Base-by-base conservation (phyloP, 64 coral and sea anemone species). In the Actinia equina region DNA sequence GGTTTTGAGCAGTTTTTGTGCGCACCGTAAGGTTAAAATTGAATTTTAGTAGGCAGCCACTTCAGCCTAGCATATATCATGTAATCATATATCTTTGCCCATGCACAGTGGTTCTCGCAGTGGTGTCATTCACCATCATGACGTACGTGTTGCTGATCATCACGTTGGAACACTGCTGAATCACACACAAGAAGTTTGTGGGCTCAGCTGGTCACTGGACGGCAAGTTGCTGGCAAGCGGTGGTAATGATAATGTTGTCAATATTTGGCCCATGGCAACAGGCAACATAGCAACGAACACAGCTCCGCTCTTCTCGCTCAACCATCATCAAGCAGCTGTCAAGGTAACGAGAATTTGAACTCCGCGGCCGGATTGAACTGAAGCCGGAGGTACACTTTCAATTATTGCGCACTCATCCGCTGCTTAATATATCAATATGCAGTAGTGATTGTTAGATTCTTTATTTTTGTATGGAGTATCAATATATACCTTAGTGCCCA, bases 231-330 rank as follows among this genome's bases (percentile, higher is more conserved):
- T 98, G 70, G 96, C 96, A 5, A 98, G 96, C 67, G 96, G 96
- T 70, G 96, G 93, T 17, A 98, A 98, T 91, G 96, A 98, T 82
- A 98, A 98, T 74, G 67, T 98, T 43, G 61, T 98, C 43, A 98
- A 95, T 85, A 98, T 98, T 30, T 98, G 93, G 90, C 60, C 87
- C 11, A 37, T 49, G 43, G 49, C 89, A 10, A 61, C 79, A 10
- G 93, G 58, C 14, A 55, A 52, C 11, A 25, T 43, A 15, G 25
- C 67, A 41, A 16, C 83, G 7, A 54, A 77, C 18, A 61, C 65
- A 51, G 10, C 69, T 19, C 93, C 96, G 8, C 54, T 98, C 9
- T 70, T 92, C 54, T 82, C 90, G 17, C 23, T 98, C 23, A 98
- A 90, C 16, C 85, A 95, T 87, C 96, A 98, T 59, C 93, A 95